Conservation (phyloP, 2,888 invertebrate genomes). For the Atrina japonica region DNA sequence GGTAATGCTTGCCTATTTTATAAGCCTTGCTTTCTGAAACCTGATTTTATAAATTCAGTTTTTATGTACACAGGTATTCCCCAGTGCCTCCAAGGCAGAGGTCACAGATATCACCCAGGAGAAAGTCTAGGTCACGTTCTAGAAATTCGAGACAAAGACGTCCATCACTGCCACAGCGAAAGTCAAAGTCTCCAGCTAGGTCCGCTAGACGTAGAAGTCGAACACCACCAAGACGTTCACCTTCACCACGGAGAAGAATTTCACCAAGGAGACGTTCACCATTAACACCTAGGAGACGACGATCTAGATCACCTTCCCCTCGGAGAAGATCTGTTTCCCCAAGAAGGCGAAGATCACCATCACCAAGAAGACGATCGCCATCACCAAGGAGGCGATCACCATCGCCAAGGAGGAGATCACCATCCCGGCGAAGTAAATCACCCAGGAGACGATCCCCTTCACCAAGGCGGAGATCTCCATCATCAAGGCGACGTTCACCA, state of each 20-base stretch:
- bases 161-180: too few species aligned
- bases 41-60: neutral
- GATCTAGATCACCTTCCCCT: conserved; percentile 44
- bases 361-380: conserved; percentile 36
- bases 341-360: conserved; percentile 44
- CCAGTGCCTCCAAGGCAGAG: conserved; percentile 17
- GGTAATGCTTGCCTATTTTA: too few species aligned
- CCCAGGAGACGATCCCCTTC: conserved; percentile 39
- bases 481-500: conserved; percentile 38
- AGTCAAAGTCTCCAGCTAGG: too few species aligned
- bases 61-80: conserved; percentile 18
- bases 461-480: conserved; percentile 45
- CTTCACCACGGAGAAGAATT: conserved; percentile 40
- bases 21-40: too few species aligned
- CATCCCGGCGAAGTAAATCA: conserved; percentile 29
- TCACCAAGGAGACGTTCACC: conserved; percentile 39
- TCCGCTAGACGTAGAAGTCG: conserved; percentile 41
- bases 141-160: too few species aligned
- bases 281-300: conserved; percentile 40
- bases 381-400: conserved; percentile 39
- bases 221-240: conserved; percentile 44
- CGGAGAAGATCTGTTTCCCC: conserved; percentile 51
- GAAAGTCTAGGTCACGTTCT: conserved; percentile 31
- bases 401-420: conserved; percentile 47
- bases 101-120: conserved; percentile 27